Base-by-base conservation (phyloP, 2,888 invertebrate genomes). In the Acleris literana region DNA sequence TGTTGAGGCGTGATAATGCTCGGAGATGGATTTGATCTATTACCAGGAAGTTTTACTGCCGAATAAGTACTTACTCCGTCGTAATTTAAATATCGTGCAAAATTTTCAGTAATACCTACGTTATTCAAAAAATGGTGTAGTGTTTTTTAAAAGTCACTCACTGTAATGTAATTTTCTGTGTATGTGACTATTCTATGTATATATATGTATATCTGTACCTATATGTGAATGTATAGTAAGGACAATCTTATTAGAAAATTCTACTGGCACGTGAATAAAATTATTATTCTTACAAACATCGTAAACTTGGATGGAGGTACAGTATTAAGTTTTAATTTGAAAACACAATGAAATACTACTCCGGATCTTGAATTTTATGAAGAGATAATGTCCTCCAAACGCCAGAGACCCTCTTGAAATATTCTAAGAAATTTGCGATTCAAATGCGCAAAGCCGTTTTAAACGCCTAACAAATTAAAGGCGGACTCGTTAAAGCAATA, bases 381-480 rank as follows among this genome's bases (percentile, higher is more conserved):
- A 89, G 90, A 90, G 90, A 90, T 92, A 91, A 92, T 91, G 87
- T 86, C 88, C 87, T 90, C 86, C 79, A 86, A 89, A 87, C 87
- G 88, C 85, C 83, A 84, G 86, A 86, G 85, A 87, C 91, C 90
- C 90, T 90, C 89, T 83, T 85, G 86, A 90, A 92, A 91, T 92
- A 91, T 92, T 92, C 88, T 88, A 84, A 90, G 90, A 89, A 92
- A 92, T 92, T 92, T 92, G 92, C 86, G 91, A 92, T 92, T 92
- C 92, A 92, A 92, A 92, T 92, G 86, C 87, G 89, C 81, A 88
- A 91, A 92, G 92, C 91, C 92, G 91, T 92, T 91, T 92, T 88
- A 90, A 90, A 92, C 90, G 91, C 90, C 92, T 92, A 89, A 92
- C 92, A 92, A 92, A 92, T 92, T 92, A 91, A 90, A 90, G 88